These are phyloP conservation scores for Spodoptera littoralis DNA, from an alignment of 2,888 invertebrate genomes.

Conservation along the genomic window DNA sequence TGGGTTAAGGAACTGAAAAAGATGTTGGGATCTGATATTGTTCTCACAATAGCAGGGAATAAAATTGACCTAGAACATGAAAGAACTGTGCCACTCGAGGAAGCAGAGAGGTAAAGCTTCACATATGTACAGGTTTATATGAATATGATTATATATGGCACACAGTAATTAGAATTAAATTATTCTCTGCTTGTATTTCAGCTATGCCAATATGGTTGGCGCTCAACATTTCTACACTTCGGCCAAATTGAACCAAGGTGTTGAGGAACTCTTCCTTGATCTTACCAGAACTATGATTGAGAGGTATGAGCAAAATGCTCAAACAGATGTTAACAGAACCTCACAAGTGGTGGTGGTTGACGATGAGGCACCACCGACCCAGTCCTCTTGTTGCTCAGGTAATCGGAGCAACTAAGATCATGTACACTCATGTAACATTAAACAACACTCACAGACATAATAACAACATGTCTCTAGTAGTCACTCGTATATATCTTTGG, in stretches of 20 bases:
- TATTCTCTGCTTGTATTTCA: conserved; percentile 74
- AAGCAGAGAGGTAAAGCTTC: conserved; percentile 92
- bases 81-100: conserved; percentile 94
- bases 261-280: conserved; percentile 96
- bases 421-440: conserved; percentile 1
- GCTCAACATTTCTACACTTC: conserved; percentile 98
- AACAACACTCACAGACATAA: conserved; percentile 5
- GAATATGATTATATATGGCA: too few species aligned
- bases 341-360: conserved; percentile 82
- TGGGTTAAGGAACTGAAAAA: conserved; percentile 99
- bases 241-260: conserved; percentile 96
- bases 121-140: too few species aligned
- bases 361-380: conserved; percentile 74
- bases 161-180: too few species aligned
- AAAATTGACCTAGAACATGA: conserved; percentile 98
- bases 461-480: conserved; percentile 14
- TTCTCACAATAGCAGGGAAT: conserved; percentile 98
- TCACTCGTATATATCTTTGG: conserved; percentile 27
- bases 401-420: conserved; percentile 65
- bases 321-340: conserved; percentile 67
- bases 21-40: conserved; percentile 97
- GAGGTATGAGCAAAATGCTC: conserved; percentile 70
- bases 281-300: conserved; percentile 93
- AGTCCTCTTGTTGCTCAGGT: conserved; percentile 78
- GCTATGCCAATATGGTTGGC: conserved; percentile 96